Percentiles rank a stretch among this genome's conserved stretches.
These are phyloP conservation scores for Drosophila truncata DNA, from an alignment of 1,140 invertebrate species.

Conservation along the genomic window DNA sequence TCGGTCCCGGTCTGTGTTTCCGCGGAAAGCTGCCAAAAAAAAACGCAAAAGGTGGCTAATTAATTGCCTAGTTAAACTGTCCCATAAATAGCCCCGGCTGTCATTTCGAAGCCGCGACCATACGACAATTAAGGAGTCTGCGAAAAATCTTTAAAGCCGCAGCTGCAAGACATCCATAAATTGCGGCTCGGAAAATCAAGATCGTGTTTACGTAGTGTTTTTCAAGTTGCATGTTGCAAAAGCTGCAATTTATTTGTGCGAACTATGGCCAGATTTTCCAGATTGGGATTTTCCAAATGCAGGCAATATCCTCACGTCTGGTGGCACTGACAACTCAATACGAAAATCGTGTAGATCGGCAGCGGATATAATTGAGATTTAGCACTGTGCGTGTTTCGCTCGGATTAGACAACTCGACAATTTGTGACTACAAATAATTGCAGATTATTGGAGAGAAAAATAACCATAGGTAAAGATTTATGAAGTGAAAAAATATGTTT, in stretches of 20 bases:
- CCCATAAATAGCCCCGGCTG: constrained; percentile 38
- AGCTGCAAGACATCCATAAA: constrained; percentile 69
- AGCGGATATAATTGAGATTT: constrained; percentile 33
- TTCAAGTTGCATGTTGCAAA: constrained; percentile 9
- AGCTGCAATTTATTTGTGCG: constrained; percentile 33
- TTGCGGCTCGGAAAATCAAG: constrained; percentile 20
- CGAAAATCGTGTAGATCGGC: constrained; percentile 37
- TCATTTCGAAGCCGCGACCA: neutral
- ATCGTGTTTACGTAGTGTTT: constrained; percentile 38
- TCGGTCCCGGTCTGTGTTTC: constrained; percentile 7
- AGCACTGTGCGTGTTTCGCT: constrained; percentile 16
- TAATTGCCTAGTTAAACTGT: constrained; percentile 42
- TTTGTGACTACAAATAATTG: constrained; percentile 30
- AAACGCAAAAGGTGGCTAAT: constrained; percentile 47
- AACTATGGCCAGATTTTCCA: constrained; percentile 29
- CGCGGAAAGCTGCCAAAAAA: constrained; percentile 30
- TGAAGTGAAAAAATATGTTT: neutral
- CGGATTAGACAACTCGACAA: constrained; percentile 23
- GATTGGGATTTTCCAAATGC: constrained; percentile 20
- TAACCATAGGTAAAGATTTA: neutral
- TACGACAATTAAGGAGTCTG: constrained; percentile 38
- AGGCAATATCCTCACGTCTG: constrained; percentile 29
- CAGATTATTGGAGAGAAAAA: constrained; percentile 9
- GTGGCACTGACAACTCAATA: constrained; percentile 43
- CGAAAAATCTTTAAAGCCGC: constrained; percentile 32